Conservation (phyloP, 2,888 invertebrate species). For the Drosophila mimica region DNA sequence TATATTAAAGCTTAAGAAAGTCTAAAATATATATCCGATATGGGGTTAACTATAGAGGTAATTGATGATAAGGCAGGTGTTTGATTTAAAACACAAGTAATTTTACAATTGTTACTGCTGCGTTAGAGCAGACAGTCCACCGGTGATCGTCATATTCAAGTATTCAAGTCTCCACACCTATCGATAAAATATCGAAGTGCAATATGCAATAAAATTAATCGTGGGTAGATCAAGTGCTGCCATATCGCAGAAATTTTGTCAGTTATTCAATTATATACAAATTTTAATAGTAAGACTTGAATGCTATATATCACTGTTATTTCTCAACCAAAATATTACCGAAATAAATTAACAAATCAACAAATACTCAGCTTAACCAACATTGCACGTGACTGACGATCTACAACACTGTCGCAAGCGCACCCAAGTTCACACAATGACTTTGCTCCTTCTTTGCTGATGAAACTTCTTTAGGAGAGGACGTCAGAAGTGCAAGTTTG, state of each 20-base stretch:
- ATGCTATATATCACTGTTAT: not conserved
- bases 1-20: not conserved
- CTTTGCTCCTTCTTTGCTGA: not conserved
- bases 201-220: not conserved
- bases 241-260: not conserved
- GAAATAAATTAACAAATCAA: not conserved
- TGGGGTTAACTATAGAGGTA: not conserved
- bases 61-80: not conserved
- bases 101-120: not conserved
- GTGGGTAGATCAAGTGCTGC: not conserved
- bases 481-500: slow-evolving; percentile 5
- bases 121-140: not conserved
- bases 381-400: not conserved
- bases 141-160: not conserved
- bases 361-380: not conserved
- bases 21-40: not conserved
- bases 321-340: not conserved
- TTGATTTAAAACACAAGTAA: not conserved
- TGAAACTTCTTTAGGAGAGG: not conserved
- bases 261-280: not conserved
- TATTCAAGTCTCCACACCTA: not conserved
- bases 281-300: not conserved
- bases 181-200: not conserved
- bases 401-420: slow-evolving; percentile 4
- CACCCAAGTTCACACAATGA: slow-evolving; percentile 30